Evolutionary conservation across 1,140 invertebrate genomes (phyloP), one percentile per base, ranked within the genome.

Genomic region (Chionoecetes opilio): DNA sequence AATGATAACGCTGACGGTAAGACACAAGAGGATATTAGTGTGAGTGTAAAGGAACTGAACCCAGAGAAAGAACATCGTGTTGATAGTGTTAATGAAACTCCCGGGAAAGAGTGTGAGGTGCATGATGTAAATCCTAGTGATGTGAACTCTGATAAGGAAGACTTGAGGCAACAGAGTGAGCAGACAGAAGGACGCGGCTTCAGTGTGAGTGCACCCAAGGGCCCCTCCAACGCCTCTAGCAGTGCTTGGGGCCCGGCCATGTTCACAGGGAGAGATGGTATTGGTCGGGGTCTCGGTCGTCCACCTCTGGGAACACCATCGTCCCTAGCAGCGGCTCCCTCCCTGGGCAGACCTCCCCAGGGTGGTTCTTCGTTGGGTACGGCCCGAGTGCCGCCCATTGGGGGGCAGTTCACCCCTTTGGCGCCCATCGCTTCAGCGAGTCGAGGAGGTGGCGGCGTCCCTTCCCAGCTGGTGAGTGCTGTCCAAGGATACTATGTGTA

Each of bases 381-480:
- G 5, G 90, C 37, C 34, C 31, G 46, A 35, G 89, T 95, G 26
- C 94, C 94, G 31, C 94, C 94, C 17, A 17, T 95, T 5, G 94
- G 94, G 29, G 94, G 94, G n/a, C 94, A 92, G 5, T 26, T 92
- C 17, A 95, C 94, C 63, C 94, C 94, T 86, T n/a, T 95, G 34
- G 94, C 84, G 31, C 94, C 94, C 29, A 95, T 95, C 32, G 94
- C 94, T n/a, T 82, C 94, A 21, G 94, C 94, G 34, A 92, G 38
- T 29, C 86, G 85, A 82, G 82, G 41, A 26, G 91, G 91, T 32
- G n/a, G n/a, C n/a, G n/a, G n/a, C n/a, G n/a, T n/a, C n/a, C 82
- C 41, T 6, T 0, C 93, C 32, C 89, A 95, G 26, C 84, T 95
- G 90, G 94, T 95, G 53, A 95, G 94, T 95, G 9, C 32, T 84